A percentile compares a stretch with the other conserved stretches of the same genome.
Evolutionary conservation across 2,113 vertebrate genomes (phyloP).

Genomic region (Glareola pratincola): DNA sequence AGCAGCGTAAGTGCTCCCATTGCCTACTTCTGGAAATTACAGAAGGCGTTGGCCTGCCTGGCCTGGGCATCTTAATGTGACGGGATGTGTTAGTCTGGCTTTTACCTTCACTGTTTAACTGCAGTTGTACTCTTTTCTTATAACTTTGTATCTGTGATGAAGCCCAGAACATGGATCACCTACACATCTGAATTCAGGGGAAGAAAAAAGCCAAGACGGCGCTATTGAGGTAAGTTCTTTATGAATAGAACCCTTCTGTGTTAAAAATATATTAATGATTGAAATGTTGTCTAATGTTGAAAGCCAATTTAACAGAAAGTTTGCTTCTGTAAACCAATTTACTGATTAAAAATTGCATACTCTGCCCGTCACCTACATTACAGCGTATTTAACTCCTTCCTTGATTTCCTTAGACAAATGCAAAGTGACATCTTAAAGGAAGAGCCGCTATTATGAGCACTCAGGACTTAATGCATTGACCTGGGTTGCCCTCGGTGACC

Average conservation of each 20-base stretch:
- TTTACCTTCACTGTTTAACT: not conserved
- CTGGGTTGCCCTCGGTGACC: conserved; percentile 51
- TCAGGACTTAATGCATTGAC: conserved; percentile 40
- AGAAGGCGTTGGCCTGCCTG: not conserved
- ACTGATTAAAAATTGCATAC: not conserved
- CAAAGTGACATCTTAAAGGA: conserved; percentile 51
- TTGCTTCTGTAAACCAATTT: conserved; percentile 8
- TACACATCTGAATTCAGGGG: not conserved
- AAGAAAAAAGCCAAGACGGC: not conserved
- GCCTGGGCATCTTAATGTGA: no score
- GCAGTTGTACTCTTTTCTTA: not conserved
- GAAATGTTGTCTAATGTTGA: not conserved
- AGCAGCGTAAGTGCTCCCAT: not conserved
- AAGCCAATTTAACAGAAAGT: conserved; percentile 20
- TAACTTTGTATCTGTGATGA: not conserved
- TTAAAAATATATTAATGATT: not conserved
- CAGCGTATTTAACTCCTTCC: not conserved
- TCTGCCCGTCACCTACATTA: not conserved
- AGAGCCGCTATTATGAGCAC: conserved; percentile 35
- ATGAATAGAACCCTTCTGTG: not conserved
- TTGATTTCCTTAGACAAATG: conserved; percentile 42
- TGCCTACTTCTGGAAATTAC: not conserved
- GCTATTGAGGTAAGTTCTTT: not conserved
- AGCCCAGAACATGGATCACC: not conserved
- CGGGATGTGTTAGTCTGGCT: not conserved